Percentiles rank a stretch among this genome's conserved stretches.
These are phyloP conservation scores for Drosophila melanica DNA, from an alignment of 1,140 invertebrate genomes.

Conservation along the genomic window DNA sequence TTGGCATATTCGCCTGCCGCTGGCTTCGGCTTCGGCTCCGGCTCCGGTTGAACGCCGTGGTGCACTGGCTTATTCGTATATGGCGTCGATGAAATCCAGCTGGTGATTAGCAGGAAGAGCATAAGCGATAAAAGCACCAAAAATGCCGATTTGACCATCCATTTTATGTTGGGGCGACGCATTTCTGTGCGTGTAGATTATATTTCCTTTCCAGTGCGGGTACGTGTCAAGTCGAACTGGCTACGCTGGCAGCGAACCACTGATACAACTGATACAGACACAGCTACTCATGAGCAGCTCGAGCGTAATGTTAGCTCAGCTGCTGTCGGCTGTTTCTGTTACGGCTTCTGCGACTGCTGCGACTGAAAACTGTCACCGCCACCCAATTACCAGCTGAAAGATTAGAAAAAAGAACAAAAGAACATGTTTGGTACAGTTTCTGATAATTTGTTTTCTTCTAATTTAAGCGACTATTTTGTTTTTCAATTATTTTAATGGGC, in stretches of 20 bases:
- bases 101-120: constrained; percentile 70
- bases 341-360: constrained; percentile 6
- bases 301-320: constrained; percentile 38
- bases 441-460: neutral
- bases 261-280: constrained; percentile 28
- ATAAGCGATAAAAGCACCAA: constrained; percentile 62
- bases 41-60: constrained; percentile 51
- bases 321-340: constrained; percentile 10
- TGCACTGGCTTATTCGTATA: constrained; percentile 71
- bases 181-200: constrained; percentile 38
- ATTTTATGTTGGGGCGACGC: constrained; percentile 80
- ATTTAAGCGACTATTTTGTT: constrained; percentile 2
- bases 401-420: constrained; percentile 15
- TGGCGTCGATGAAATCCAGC: constrained; percentile 74
- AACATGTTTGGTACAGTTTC: constrained; percentile 2
- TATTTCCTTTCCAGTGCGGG: neutral
- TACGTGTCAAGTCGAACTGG: constrained; percentile 57
- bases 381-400: constrained; percentile 35
- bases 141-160: constrained; percentile 69
- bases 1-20: neutral
- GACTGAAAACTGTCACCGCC: neutral
- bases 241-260: constrained; percentile 21
- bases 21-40: constrained; percentile 10
- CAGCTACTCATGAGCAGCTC: constrained; percentile 16
- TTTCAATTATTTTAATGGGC: neutral